Evolutionary conservation across 1,140 invertebrate genomes (phyloP).

Genomic region (Temnothorax nylanderi): DNA sequence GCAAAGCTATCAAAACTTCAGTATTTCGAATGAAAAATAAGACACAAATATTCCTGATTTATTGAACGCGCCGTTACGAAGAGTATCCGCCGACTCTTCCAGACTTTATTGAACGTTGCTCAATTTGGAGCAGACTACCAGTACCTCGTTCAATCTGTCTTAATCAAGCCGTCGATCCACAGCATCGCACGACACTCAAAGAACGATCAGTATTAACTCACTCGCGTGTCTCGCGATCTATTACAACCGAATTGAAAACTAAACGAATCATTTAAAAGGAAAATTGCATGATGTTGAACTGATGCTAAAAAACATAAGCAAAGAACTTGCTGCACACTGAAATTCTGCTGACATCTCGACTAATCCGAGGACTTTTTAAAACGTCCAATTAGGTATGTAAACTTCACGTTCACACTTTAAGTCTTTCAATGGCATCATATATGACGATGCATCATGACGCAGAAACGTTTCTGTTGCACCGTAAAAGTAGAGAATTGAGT

Average conservation of each 20-base stretch:
- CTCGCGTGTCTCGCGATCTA: background rate
- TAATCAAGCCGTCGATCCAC: constrained; percentile 47
- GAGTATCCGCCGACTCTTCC: constrained; percentile 20
- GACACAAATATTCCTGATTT: background rate
- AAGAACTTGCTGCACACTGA: background rate
- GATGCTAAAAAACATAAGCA: background rate
- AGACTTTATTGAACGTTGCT: constrained; percentile 37
- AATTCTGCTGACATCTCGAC: background rate
- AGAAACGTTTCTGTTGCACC: background rate
- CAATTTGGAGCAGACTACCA: constrained; percentile 30
- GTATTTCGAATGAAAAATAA: background rate
- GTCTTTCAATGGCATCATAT: background rate
- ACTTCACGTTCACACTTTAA: background rate
- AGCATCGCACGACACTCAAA: constrained; percentile 32
- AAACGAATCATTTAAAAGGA: background rate
- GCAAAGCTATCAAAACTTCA: background rate
- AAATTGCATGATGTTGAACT: background rate
- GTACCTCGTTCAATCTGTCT: constrained; percentile 45
- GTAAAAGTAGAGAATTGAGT: background rate
- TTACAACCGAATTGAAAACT: background rate
- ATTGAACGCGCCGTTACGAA: background rate
- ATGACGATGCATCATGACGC: background rate
- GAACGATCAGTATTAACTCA: constrained; percentile 19
- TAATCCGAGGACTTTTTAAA: background rate
- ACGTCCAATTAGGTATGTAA: background rate